Percentiles rank a stretch among this genome's conserved stretches.
Evolutionary conservation across 2,113 vertebrate genomes (phyloP).

Genomic region (Elephas maximus): DNA sequence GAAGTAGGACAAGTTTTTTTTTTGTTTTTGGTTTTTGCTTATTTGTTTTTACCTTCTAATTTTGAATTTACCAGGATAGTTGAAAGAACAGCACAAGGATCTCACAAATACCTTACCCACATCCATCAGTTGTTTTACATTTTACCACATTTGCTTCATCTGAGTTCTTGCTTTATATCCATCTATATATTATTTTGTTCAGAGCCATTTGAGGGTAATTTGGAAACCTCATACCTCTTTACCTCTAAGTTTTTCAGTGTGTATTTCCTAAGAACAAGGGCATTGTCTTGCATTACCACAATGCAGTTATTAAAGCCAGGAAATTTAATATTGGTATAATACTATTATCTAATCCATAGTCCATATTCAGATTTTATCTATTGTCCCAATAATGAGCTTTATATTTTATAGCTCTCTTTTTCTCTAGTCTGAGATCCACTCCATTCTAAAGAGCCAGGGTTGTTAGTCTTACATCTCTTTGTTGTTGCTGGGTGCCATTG

Average conservation of each 20-base stretch:
- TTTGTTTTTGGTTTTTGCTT: background rate
- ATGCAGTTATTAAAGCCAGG: slow-evolving; percentile 36
- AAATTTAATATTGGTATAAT: background rate
- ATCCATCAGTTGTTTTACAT: background rate
- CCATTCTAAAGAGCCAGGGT: background rate
- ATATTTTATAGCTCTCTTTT: background rate
- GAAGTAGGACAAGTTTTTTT: background rate
- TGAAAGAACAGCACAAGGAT: slow-evolving; percentile 11
- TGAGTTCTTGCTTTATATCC: slow-evolving; percentile 5
- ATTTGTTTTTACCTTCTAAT: background rate
- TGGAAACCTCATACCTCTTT: background rate
- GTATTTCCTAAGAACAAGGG: slow-evolving; percentile 49
- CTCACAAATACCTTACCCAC: background rate
- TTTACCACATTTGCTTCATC: slow-evolving; percentile 48
- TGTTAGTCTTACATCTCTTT: background rate
- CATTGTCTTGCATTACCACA: slow-evolving; percentile 3
- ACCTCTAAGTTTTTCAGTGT: slow-evolving; percentile 34
- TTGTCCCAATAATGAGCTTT: slow-evolving; percentile 12
- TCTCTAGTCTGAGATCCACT: background rate
- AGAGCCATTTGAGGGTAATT: slow-evolving; percentile 21
- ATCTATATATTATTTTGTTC: background rate
- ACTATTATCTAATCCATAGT: slow-evolving; percentile 35
- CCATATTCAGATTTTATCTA: slow-evolving; percentile 23
- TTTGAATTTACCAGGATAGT: slow-evolving; percentile 48
- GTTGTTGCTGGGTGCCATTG: too few relatives aligned